phyloP scores from a whole-genome alignment of 2,888 invertebrate species.

The Xylophagus ater region DNA sequence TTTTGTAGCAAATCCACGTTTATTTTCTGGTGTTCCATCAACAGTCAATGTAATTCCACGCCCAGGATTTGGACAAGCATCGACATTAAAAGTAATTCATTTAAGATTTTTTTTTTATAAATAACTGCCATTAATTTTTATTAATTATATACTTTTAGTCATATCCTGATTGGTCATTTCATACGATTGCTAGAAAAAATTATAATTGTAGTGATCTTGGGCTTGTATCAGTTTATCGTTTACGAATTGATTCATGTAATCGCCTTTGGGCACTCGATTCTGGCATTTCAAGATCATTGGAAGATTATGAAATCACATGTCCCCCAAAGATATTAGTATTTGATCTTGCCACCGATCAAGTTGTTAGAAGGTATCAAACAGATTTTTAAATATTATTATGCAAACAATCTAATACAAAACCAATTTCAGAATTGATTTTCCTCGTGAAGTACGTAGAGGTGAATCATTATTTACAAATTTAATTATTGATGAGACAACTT shows the following conservation, averaged over 20 bases:
- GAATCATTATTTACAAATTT: conserved; percentile 68
- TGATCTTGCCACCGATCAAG: conserved; percentile 59
- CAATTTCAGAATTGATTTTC: conserved; percentile 57
- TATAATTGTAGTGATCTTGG: conserved; percentile 67
- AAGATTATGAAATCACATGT: conserved; percentile 53
- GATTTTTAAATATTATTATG: conserved; percentile 17
- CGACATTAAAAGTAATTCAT: conserved; percentile 49
- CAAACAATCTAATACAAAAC: background rate
- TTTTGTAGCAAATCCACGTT: conserved; percentile 63
- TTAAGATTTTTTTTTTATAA: background rate
- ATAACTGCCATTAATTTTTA: background rate
- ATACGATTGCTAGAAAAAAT: conserved; percentile 54
- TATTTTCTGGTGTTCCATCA: conserved; percentile 65
- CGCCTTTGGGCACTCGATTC: conserved; percentile 74
- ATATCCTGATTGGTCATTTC: conserved; percentile 69
- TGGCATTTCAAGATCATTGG: conserved; percentile 47
- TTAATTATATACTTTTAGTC: conserved; percentile 38
- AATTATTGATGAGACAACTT: conserved; percentile 61
- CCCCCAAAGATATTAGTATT: conserved; percentile 73
- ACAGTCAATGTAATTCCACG: conserved; percentile 60
- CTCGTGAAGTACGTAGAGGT: conserved; percentile 60
- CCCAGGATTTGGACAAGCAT: conserved; percentile 54
- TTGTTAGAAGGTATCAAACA: conserved; percentile 42
- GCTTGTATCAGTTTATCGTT: conserved; percentile 66
- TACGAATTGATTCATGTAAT: conserved; percentile 67